phyloP scores from a whole-genome alignment of 2,797 vertebrate genomes.

The Propithecus perrieri region DNA sequence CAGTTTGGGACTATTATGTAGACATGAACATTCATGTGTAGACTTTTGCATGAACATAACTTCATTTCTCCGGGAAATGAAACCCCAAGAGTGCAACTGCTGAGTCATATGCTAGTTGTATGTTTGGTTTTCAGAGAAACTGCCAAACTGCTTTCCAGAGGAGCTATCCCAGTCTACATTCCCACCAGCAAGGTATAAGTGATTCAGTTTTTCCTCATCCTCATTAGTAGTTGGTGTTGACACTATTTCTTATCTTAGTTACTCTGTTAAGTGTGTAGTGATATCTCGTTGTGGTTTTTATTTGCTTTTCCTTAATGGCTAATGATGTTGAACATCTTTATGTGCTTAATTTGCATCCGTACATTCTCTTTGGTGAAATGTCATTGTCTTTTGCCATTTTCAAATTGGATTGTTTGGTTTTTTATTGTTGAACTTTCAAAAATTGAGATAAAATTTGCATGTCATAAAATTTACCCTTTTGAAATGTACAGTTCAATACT shows the following conservation, averaged over 20 bases:
- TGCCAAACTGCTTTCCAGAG: neutral
- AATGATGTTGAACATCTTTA: neutral
- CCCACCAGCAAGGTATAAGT: neutral
- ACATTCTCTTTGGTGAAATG: neutral
- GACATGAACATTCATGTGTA: neutral
- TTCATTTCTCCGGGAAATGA: neutral
- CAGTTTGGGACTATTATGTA: neutral
- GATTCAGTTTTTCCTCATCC: neutral
- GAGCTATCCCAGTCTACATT: neutral
- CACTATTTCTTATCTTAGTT: neutral
- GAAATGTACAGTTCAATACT: neutral
- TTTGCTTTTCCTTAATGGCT: neutral
- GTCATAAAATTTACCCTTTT: neutral
- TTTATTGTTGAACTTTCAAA: neutral
- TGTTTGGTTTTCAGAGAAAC: neutral
- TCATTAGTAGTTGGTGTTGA: neutral
- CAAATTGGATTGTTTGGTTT: neutral
- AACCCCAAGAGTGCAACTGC: neutral
- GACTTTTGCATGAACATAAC: neutral
- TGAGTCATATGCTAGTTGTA: neutral
- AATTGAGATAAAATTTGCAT: neutral
- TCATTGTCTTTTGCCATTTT: neutral
- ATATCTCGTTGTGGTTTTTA: neutral
- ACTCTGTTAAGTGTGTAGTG: neutral
- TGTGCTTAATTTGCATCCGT: neutral